Evolutionary conservation across 2,113 vertebrate species (phyloP), one percentile per base, ranked within the genome.

Genomic region (Plestiodon gilberti): DNA sequence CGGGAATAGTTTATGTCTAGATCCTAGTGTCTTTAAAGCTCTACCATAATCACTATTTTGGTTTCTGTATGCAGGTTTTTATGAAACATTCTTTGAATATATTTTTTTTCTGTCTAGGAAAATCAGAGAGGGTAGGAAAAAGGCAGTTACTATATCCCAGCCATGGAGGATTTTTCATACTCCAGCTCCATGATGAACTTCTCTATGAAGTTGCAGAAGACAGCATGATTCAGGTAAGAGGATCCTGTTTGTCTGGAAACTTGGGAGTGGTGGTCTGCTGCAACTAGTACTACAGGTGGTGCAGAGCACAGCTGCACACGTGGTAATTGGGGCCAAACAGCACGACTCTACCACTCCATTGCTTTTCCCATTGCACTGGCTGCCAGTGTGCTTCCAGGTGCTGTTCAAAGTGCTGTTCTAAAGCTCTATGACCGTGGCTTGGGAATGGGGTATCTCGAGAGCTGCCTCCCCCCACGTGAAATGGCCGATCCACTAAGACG

Each of bases 181-280:
- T 99, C 71, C 99, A 99, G 18, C 97, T 99, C 85, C 99, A 99
- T 0, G 99, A 99, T 85, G 98, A 99, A 91, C 98, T 99, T 62
- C 96, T 99, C 81, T 99, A 99, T 77, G 99, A 99, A 95, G 98
- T 98, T 82, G 96, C 97, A 55, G 97, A 99, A 71, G 97, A 99
- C 0, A 97, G 98, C 84, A 86, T 97, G 84, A 97, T 98, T 76
- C 98, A 98, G 98, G 98, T 99, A 97, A 4, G n/a, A 81, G 23
- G 20, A 28, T 23, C 6, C 38, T 25, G 33, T 79, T 79, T 14
- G 70, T 2, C 35, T 48, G 43, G 40, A 70, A 55, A 28, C 59
- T 38, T 38, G 13, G 57, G 57, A 61, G 13, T 62, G 23, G 9
- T 22, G 23, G 9, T 22, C 28, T 17, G 25, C 59, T 8, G 4